Evolutionary conservation across 92 coral and sea anemone species (phyloP), one percentile per base, ranked within the genome.

Genomic region (Isaurus tuberculatus): DNA sequence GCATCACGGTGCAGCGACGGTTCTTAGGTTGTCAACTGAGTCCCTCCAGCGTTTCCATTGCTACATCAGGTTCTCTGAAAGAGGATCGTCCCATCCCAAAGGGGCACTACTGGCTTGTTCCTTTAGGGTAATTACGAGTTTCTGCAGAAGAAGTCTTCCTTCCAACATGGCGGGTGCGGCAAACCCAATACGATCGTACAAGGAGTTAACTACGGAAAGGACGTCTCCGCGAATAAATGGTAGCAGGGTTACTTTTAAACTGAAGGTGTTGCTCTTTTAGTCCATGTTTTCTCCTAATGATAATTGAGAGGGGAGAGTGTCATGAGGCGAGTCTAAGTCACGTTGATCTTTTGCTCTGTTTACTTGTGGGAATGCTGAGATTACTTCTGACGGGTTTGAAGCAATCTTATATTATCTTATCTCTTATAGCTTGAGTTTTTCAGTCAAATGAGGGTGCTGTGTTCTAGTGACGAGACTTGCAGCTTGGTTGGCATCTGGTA

Each of bases 21-120:
- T 61, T 37, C 53, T 60, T 42, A 86, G 80, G 30, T 86, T 85
- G 25, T 10, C 31, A 1, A 79, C 80, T 20, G 63, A 72, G 29
- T 44, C 42, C 43, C 34, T 34, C 89, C 89, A 79, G 10, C 46
- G 11, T n/a, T 36, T 20, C 89, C 86, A 86, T 37, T 51, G 30
- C 14, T 26, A 15, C 60, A 6, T 14, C 16, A 86, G 79, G 17
- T 31, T n/a, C 22, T 31, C 84, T 5, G 89, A 80, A 11, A 86
- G 79, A 15, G 89, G 85, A 49, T 85, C 86, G 61, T 85, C 89
- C 84, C 86, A 89, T 27, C 86, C 75, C 17, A 85, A 79, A 27
- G 86, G 37, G 3, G 27, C 44, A 33, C 37, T 30, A 9, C 17
- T 65, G 23, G 22, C 65, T n/a, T 19, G 26, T 23, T 64, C 72